phyloP scores from a whole-genome alignment of 1,140 invertebrate species.

The Aphis craccivora region DNA sequence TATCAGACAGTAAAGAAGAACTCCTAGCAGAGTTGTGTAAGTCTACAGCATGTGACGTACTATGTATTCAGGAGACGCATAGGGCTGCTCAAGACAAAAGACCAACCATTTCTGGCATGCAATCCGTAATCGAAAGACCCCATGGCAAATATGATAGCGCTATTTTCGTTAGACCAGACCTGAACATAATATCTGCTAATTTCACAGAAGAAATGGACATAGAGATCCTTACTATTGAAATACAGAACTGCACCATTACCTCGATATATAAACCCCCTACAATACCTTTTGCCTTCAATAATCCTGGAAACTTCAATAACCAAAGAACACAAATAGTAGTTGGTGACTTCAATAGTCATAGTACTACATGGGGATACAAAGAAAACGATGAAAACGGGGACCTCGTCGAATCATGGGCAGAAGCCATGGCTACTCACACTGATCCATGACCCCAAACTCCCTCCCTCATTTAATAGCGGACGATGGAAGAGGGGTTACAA shows the following conservation, averaged over 20 bases:
- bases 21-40: slow-evolving; percentile 13
- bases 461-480: slow-evolving; percentile 48
- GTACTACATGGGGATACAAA: slow-evolving; percentile 42
- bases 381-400: slow-evolving; percentile 47
- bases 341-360: slow-evolving; percentile 44
- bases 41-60: neutral
- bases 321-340: slow-evolving; percentile 41
- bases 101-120: slow-evolving; percentile 52
- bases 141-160: slow-evolving; percentile 52
- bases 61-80: slow-evolving; percentile 53
- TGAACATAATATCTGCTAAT: slow-evolving; percentile 11
- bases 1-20: slow-evolving; percentile 26
- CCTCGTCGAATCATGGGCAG: slow-evolving; percentile 44
- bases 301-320: slow-evolving; percentile 53
- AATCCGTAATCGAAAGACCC: slow-evolving; percentile 51
- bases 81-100: slow-evolving; percentile 20
- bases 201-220: neutral
- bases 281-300: slow-evolving; percentile 32
- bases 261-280: slow-evolving; percentile 39
- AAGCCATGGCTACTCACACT: slow-evolving; percentile 41
- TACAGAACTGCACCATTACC: neutral
- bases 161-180: slow-evolving; percentile 50
- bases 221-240: neutral
- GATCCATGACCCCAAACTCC: slow-evolving; percentile 47
- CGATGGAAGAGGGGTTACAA: slow-evolving; percentile 43